Conservation (phyloP, 35 echinoderm and acorn worm species). For the Diadema setosum region DNA sequence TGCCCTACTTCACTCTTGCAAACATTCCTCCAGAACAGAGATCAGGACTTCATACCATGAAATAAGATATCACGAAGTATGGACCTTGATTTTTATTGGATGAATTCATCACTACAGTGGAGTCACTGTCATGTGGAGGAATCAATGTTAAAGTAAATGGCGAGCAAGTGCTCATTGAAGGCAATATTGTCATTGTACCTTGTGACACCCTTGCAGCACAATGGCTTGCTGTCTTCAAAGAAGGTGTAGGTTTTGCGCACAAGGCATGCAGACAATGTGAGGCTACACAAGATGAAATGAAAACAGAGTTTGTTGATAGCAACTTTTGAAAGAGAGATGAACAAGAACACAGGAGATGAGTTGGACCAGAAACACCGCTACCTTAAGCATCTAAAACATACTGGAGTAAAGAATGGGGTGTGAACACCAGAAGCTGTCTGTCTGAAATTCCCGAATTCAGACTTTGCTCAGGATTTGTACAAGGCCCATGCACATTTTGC, state of each 20-base stretch:
- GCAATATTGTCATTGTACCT: slow-evolving; percentile 7
- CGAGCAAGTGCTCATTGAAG: not conserved
- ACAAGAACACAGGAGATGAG: slow-evolving; percentile 10
- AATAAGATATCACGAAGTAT: slow-evolving; percentile 7
- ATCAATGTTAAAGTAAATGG: slow-evolving; percentile 13
- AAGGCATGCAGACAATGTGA: slow-evolving; percentile 53
- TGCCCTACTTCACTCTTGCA: slow-evolving; percentile 32
- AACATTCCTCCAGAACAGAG: slow-evolving; percentile 37
- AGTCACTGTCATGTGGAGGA: not conserved
- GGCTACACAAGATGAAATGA: slow-evolving; percentile 9
- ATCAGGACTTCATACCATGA: slow-evolving; percentile 2
- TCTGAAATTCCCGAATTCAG: slow-evolving; percentile 12
- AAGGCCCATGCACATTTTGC: slow-evolving; percentile 72
- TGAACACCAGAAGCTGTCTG: slow-evolving; percentile 50
- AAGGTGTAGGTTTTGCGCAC: slow-evolving; percentile 67
- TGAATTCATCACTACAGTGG: slow-evolving; percentile 15
- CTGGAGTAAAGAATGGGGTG: slow-evolving; percentile 70
- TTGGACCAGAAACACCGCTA: not conserved
- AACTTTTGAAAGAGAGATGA: slow-evolving; percentile 8
- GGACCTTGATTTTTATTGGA: not conserved
- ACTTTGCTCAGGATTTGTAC: slow-evolving; percentile 27
- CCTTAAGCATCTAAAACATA: slow-evolving; percentile 13
- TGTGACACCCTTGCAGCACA: slow-evolving; percentile 58
- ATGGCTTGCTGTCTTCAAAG: slow-evolving; percentile 64
- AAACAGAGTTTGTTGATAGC: slow-evolving; percentile 9